These are phyloP conservation scores for Turritopsis rubra DNA, from an alignment of 30 jellyfish, hydroid and myxozoan genomes.

Conservation along the genomic window DNA sequence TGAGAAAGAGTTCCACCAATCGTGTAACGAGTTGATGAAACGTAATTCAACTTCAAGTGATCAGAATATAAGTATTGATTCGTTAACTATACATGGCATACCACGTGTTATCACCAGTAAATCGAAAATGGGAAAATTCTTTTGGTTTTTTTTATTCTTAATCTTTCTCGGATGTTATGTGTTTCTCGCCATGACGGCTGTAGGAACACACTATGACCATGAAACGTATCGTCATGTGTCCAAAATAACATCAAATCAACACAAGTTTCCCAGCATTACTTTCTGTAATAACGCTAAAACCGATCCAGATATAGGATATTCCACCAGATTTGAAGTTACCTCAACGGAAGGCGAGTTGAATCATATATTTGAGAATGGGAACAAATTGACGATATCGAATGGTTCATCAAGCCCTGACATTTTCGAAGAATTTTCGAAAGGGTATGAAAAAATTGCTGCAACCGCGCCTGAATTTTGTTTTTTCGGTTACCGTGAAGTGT, in stretches of 20 bases:
- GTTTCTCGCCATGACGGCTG: not conserved
- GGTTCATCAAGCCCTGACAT: not conserved
- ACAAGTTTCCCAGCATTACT: not conserved
- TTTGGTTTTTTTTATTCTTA: not conserved
- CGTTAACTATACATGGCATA: constrained; percentile 16
- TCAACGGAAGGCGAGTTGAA: not conserved
- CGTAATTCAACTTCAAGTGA: not conserved
- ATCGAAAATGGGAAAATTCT: not conserved
- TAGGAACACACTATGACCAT: not conserved
- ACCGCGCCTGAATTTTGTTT: not conserved
- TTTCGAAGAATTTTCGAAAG: not conserved
- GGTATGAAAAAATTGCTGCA: not conserved
- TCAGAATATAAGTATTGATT: not conserved
- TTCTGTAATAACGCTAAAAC: not conserved
- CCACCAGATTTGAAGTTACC: not conserved
- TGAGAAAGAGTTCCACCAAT: not conserved
- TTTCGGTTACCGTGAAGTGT: not conserved
- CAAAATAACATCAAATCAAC: not conserved
- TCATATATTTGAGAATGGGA: not conserved
- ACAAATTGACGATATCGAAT: not conserved
- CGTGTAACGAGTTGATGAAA: not conserved
- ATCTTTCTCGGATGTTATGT: not conserved
- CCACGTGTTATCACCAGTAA: constrained; percentile 16
- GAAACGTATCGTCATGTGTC: constrained; percentile 6
- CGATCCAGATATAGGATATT: not conserved